These are phyloP conservation scores for Phalera bucephala DNA, from an alignment of 2,888 invertebrate genomes.

Conservation along the genomic window DNA sequence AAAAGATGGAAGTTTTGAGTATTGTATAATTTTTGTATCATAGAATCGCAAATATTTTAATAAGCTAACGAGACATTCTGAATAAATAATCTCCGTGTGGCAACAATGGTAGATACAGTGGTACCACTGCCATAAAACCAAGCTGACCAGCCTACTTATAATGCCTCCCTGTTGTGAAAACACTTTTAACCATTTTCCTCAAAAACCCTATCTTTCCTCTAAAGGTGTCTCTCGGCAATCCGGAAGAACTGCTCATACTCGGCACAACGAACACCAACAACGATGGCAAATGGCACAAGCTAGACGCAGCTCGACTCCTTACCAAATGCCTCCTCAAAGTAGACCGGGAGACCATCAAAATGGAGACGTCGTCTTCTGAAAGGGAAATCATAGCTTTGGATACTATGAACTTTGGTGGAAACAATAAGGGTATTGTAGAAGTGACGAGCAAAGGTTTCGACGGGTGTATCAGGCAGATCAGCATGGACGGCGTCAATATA, in stretches of 20 bases:
- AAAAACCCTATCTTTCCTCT: too few relatives aligned
- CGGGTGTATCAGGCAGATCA: conserved; percentile 95
- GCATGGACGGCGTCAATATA: conserved; percentile 88
- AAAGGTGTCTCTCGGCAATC: conserved; percentile 81
- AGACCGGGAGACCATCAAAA: conserved; percentile 81
- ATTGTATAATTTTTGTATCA: too few relatives aligned
- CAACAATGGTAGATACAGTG: too few relatives aligned
- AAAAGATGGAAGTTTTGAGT: too few relatives aligned
- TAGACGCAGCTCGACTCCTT: conserved; percentile 88
- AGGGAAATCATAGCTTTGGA: conserved; percentile 83
- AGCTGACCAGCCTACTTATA: too few relatives aligned
- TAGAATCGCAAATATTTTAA: too few relatives aligned
- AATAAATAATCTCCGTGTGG: too few relatives aligned
- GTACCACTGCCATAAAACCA: too few relatives aligned
- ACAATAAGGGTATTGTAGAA: conserved; percentile 85
- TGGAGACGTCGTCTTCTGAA: conserved; percentile 55
- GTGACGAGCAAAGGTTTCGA: conserved; percentile 92
- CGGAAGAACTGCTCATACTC: conserved; percentile 82
- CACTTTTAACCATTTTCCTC: too few relatives aligned
- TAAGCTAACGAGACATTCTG: too few relatives aligned
- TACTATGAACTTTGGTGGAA: conserved; percentile 95
- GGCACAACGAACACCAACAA: conserved; percentile 87
- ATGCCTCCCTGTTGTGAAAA: too few relatives aligned
- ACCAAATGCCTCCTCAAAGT: conserved; percentile 84
- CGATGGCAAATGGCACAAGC: conserved; percentile 95